Conservation (phyloP, 2,797 vertebrate genomes). For the Chelmon rostratus region DNA sequence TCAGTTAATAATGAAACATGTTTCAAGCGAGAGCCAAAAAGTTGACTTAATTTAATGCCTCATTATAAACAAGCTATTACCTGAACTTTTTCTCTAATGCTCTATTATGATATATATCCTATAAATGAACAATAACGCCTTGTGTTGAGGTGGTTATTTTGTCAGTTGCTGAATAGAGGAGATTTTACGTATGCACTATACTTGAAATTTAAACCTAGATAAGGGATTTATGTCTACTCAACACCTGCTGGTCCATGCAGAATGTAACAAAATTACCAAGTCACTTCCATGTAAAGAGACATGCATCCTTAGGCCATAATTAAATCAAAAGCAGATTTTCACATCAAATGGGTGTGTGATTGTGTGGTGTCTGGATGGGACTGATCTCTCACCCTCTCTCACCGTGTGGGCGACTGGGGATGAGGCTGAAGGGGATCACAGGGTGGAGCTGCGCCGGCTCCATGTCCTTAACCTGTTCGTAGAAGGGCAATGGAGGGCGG, state of each 20-base stretch:
- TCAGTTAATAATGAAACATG: conserved; percentile 69
- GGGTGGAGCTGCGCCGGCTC: conserved; percentile 64
- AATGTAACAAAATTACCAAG: conserved; percentile 26
- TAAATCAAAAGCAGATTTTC: conserved; percentile 77
- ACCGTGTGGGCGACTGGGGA: conserved; percentile 63
- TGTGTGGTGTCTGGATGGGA: conserved; percentile 64
- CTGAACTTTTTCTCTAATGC: conserved; percentile 17
- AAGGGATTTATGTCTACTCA: conserved; percentile 10
- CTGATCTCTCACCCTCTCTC: conserved; percentile 77
- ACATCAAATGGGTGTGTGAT: conserved; percentile 69
- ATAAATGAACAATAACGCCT: conserved; percentile 20
- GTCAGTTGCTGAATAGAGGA: conserved; percentile 1
- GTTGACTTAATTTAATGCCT: conserved; percentile 63
- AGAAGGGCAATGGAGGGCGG: conserved; percentile 60
- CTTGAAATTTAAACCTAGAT: conserved; percentile 10
- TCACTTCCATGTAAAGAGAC: conserved; percentile 34
- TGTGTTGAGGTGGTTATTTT: conserved; percentile 38
- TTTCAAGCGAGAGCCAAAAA: conserved; percentile 67
- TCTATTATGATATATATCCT: background rate
- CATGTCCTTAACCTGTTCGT: conserved; percentile 77
- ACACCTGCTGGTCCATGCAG: conserved; percentile 19
- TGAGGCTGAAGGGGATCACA: conserved; percentile 73
- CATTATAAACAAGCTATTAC: conserved; percentile 44
- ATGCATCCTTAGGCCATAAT: conserved; percentile 51
- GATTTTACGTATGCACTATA: background rate